Evolutionary conservation across 2,888 invertebrate genomes (phyloP), one percentile per base, ranked within the genome.

Genomic region (Lycophotia porphyrea): DNA sequence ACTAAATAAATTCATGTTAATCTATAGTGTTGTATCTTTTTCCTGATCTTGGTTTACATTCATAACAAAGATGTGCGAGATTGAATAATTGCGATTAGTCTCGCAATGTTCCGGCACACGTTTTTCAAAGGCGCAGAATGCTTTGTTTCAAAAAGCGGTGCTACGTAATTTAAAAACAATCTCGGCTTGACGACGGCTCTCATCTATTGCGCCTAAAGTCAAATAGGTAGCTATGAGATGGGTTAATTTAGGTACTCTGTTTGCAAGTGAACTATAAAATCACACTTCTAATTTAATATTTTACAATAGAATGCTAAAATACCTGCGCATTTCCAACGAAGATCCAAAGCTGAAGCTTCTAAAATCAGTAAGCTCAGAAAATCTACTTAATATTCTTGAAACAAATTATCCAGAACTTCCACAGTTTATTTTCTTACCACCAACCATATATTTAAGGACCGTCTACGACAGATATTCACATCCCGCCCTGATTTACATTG

Each of bases 1-100:
- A 93, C 92, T 93, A 92, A 96, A 95, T 95, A 96, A 96, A 96
- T 93, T 93, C 93, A 96, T 95, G 95, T 96, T 95, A 95, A 94
- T 95, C 94, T 91, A 91, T 88, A 89, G 77, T 49, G 74, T 87
- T 87, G 87, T 88, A 83, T 87, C 84, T 84, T 89, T 88, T 86
- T 88, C 79, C 77, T 82, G 76, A 77, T 80, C 71, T 64, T 21
- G 24, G 67, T 71, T 74, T 76, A 31, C 34, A 52, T 49, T 71
- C 27, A 27, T 61, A 74, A 85, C 71, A 72, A 76, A 70, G 72
- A 76, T 66, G 71, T 47, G 68, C 47, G 64, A 60, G n/a, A 69
- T 85, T 85, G 60, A 74, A 82, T 86, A 85, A 84, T 82, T 84
- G 66, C 71, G 76, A 84, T 81, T 82, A 67, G 79, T 84, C 58